Base-by-base conservation (phyloP, 2,888 invertebrate genomes). In the Crioceris asparagi region DNA sequence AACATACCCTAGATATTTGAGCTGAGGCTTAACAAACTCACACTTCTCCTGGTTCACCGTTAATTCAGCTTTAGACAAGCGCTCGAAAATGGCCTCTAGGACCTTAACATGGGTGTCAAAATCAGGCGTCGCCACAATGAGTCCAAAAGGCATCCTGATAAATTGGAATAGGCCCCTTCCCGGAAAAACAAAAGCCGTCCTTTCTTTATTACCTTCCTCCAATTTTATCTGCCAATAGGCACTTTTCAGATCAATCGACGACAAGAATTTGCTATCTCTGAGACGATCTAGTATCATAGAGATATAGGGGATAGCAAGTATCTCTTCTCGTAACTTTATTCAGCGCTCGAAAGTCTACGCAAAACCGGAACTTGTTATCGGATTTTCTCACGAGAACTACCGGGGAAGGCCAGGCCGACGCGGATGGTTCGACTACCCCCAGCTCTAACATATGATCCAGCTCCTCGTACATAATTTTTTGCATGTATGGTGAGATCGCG, bases 41-140 rank as follows among this genome's bases (percentile, higher is more conserved):
- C 45, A 40, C 18, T 45, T 45, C 10, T 43, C 37, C 17, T 16
- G 27, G 25, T 37, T 39, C 3, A 45, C 39, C 4, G 39, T 45
- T 4, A 43, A 26, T 10, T 18, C 34, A 21, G 43, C 43, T 7
- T 14, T n/a, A 17, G 12, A 12, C 11, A 38, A 29, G 2, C 35
- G 31, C 10, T 17, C 7, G 17, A 39, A 39, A 11, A 39, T 18
- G 23, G 30, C 21, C 10, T 26, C 17, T 7, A 39, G n/a, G 5
- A 35, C 23, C 5, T 7, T 19, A 4, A 39, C 6, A 14, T 39
- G 39, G 11, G 31, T 16, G 10, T 39, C n/a, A n/a, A n/a, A n/a
- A 33, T 11, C 33, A 34, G 10, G 17, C 15, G 6, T 35, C 26
- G 15, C n/a, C 3, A 35, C 17, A 11, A 35, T 29, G 2, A 35